Evolutionary conservation across 2,888 invertebrate species (phyloP).

Genomic region (Tetranychus truncatus): DNA sequence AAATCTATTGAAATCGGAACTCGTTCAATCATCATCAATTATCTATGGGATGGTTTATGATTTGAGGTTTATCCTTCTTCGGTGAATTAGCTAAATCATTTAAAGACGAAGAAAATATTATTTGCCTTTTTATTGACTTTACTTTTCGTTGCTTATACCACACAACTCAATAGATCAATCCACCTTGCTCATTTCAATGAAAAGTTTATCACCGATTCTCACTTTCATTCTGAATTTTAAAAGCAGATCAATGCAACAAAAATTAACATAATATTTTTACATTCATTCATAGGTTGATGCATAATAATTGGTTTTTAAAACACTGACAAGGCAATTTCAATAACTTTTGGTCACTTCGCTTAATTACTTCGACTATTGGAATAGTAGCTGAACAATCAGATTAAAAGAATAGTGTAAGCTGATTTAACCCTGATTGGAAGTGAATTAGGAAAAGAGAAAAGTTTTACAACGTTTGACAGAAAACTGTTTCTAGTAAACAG

Average conservation of each 20-base stretch:
- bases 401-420: not conserved
- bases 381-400: not conserved
- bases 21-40: not conserved
- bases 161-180: not conserved
- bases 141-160: not conserved
- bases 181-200: not conserved
- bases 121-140: no score
- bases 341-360: not conserved
- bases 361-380: not conserved
- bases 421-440: not conserved
- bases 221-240: not conserved
- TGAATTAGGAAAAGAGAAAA: not conserved
- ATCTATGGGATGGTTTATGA: not conserved
- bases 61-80: not conserved
- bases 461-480: not conserved
- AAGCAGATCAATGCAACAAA: not conserved
- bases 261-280: not conserved
- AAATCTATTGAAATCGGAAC: not conserved
- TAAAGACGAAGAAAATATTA: no score
- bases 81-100: no score
- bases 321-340: not conserved
- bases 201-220: not conserved
- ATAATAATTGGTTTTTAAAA: not conserved
- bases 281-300: not conserved
- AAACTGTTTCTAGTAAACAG: not conserved